Evolutionary conservation across 2,888 invertebrate species (phyloP), one percentile per base, ranked within the genome.

Genomic region (Athalia cordata): DNA sequence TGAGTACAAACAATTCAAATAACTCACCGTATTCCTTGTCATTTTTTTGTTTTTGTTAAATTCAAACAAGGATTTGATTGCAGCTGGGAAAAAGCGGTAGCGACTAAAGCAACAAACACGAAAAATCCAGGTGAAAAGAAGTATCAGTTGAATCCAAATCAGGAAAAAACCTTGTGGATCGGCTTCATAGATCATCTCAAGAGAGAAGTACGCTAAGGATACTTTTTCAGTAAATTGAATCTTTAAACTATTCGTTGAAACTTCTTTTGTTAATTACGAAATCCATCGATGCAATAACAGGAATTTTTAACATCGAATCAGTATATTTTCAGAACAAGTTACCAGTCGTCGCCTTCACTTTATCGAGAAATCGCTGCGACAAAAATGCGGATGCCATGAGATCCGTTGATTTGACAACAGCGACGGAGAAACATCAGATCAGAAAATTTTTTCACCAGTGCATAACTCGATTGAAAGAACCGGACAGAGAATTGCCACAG

Each of bases 261-360:
- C n/a, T 55, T 55, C 55, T n/a, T 4, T 55, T 55, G 9, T 7
- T 29, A 29, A 29, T 29, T 29, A 29, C 29, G 2, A 29, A 29
- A 29, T 29, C 2, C 29, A 29, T 29, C 29, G 29, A 29, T 29
- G 29, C 2, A 29, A 29, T 29, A 29, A 29, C 29, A 29, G 29
- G 29, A 6, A 43, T 64, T 3, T 43, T 8, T 4, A 62, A 64
- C 8, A 6, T 11, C 4, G 9, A 15, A 3, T 47, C 15, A 15
- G 66, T 74, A 5, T 72, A 55, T 11, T 81, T 81, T 81, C 59
- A 89, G 86, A 86, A 98, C 84, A 95, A 97, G 87, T 91, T 99
- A 77, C 99, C 99, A 0, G 96, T 97, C 0, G 98, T 99, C 0
- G 96, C 96, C 0, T 99, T 99, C 88, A 97, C 97, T 0, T 93